Conservation (phyloP, 2,888 invertebrate species). For the Embidobia sp. region DNA sequence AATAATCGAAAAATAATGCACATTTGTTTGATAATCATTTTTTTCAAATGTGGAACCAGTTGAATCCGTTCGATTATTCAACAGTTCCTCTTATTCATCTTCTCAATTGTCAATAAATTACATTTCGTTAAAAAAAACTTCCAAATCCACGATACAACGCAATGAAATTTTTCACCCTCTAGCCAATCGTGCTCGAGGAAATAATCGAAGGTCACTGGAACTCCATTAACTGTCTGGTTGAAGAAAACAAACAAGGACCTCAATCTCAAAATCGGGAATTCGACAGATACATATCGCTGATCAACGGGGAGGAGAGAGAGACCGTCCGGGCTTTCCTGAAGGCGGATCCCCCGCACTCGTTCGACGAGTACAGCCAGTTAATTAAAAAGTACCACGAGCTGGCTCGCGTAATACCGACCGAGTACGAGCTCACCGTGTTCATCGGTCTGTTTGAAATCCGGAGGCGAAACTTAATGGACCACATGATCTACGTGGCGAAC, state of each 20-base stretch:
- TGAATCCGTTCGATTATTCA: too few species aligned
- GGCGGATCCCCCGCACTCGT: constrained; percentile 83
- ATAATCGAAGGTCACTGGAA: constrained; percentile 85
- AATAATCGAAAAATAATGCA: too few species aligned
- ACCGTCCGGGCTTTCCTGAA: constrained; percentile 86
- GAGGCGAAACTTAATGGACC: constrained; percentile 88
- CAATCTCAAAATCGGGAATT: constrained; percentile 88
- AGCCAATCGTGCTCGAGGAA: constrained; percentile 90
- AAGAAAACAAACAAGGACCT: constrained; percentile 88
- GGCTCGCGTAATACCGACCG: constrained; percentile 84
- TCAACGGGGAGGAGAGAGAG: constrained; percentile 85
- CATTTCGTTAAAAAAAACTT: too few species aligned
- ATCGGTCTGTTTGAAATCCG: constrained; percentile 94
- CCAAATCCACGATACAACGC: too few species aligned
- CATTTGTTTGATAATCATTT: too few species aligned
- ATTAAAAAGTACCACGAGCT: constrained; percentile 86
- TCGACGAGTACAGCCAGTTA: constrained; percentile 85
- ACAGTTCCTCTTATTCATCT: constrained; percentile 39
- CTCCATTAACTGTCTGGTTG: constrained; percentile 85
- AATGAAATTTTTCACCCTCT: too few species aligned
- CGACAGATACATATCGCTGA: constrained; percentile 89
- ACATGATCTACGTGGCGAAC: constrained; percentile 87
- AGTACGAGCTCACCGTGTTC: constrained; percentile 85
- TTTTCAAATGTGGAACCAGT: too few species aligned
- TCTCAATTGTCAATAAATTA: constrained; percentile 25